Evolutionary conservation across 2,113 vertebrate genomes (phyloP), one percentile per base, ranked within the genome.

Genomic region (Pteropus alecto): DNA sequence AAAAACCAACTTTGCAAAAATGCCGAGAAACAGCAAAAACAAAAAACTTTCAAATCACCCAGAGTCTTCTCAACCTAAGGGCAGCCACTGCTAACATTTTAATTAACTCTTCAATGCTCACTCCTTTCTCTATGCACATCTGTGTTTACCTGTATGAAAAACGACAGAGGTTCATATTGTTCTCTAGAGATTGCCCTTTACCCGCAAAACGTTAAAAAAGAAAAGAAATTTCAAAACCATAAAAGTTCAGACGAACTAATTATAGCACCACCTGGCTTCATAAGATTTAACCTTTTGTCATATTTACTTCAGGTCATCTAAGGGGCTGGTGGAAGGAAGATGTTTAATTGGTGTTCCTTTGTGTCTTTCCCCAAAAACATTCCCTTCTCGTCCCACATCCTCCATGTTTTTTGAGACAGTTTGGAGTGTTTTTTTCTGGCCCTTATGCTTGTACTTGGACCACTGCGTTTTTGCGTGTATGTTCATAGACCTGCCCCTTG

Each of bases 311-410:
- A 26, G 35, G 5, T 11, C 3, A 68, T 63, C 94, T 26, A 11
- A 7, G 4, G 22, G 8, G 13, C 2, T 7, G 14, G 7, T 10
- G 22, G 33, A 26, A 56, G 26, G 19, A 7, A 38, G n/a, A 5
- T 26, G 0, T 38, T 43, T 13, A 0, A 1, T 11, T 19, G 43
- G n/a, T 1, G 10, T 48, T 46, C 3, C 1, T 60, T n/a, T 24
- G 9, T 43, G 51, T 68, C 16, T 81, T 30, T 93, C 16, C 9
- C 11, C 16, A 26, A 8, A 1, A 26, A 0, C 33, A 1, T 24
- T 11, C 1, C 4, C 18, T 12, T 30, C 6, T 1, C 1, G 38
- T 24, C 46, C 24, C 0, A 8, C 13, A 3, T 26, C 16, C 12
- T 79, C 35, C 18, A 2, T 73, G 38, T 56, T 63, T 74, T 74